These are phyloP conservation scores for Sinopyrophorus schimmeli DNA, from an alignment of 2,888 invertebrate genomes.

Conservation along the genomic window DNA sequence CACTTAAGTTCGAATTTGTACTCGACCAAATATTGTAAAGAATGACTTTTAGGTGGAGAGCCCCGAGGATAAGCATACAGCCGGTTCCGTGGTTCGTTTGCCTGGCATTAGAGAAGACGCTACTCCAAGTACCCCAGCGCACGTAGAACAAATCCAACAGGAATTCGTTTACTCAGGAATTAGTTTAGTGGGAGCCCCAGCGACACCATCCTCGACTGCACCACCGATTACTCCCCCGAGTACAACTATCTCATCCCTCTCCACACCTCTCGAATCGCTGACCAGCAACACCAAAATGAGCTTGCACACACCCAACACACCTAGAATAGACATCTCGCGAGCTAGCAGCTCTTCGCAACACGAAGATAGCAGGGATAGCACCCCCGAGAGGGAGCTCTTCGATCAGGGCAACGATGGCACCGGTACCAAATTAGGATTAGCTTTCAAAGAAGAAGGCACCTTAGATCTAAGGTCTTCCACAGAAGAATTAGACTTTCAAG, in stretches of 20 bases:
- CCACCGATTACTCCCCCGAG: conserved; percentile 43
- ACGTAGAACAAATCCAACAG: conserved; percentile 21
- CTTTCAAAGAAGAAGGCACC: conserved; percentile 68
- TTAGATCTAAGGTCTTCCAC: conserved; percentile 84
- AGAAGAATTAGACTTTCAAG: conserved; percentile 84
- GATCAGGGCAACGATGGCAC: conserved; percentile 50
- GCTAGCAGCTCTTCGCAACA: conserved; percentile 88
- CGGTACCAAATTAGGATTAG: conserved; percentile 51
- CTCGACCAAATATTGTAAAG: too few species aligned
- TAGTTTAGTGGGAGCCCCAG: conserved; percentile 48
- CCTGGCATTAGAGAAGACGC: conserved; percentile 62
- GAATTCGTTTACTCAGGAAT: conserved; percentile 46
- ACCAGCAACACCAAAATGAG: conserved; percentile 43
- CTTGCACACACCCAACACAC: conserved; percentile 71
- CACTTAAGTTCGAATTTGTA: conserved; percentile 2
- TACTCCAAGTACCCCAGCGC: conserved; percentile 46
- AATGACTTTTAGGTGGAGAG: conserved; percentile 59
- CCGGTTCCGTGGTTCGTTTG: conserved; percentile 59
- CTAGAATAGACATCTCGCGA: conserved; percentile 86
- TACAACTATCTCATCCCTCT: conserved; percentile 42
- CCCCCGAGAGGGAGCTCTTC: conserved; percentile 78
- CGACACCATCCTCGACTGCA: conserved; percentile 38
- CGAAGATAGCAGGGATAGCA: conserved; percentile 78
- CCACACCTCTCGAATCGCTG: conserved; percentile 38
- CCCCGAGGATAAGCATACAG: conserved; percentile 58